Evolutionary conservation across 1,140 invertebrate species (phyloP).

Genomic region (Pseudachorutes palmiensis): DNA sequence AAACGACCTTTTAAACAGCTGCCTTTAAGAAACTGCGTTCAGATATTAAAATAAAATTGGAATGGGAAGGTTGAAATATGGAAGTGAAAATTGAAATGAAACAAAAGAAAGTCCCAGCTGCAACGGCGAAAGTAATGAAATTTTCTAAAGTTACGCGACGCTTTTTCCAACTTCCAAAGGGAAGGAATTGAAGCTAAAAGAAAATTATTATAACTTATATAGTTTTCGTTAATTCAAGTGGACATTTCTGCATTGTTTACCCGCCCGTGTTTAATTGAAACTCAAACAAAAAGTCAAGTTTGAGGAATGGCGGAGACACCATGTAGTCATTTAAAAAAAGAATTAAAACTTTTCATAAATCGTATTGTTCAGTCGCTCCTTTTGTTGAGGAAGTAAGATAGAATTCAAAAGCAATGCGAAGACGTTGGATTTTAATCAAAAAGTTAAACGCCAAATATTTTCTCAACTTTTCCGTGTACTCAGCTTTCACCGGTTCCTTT

Average conservation of each 20-base stretch:
- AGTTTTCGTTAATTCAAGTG: not conserved
- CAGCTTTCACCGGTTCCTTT: not conserved
- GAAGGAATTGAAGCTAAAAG: not conserved
- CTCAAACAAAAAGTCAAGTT: not conserved
- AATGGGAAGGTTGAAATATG: not conserved
- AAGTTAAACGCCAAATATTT: not conserved
- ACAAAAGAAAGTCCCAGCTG: not conserved
- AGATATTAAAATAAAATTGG: not conserved
- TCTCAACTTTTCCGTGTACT: too few relatives aligned
- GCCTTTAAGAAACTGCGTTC: not conserved
- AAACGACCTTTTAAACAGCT: not conserved
- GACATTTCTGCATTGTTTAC: not conserved
- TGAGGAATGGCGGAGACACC: not conserved
- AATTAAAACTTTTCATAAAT: conserved; percentile 7
- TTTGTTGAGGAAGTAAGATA: not conserved
- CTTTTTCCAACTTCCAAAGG: not conserved
- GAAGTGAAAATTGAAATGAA: not conserved
- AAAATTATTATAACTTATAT: not conserved
- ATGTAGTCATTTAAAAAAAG: not conserved
- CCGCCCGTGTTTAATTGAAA: not conserved
- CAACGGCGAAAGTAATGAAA: not conserved
- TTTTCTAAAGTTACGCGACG: not conserved
- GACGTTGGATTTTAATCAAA: conserved; percentile 8
- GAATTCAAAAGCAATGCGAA: not conserved
- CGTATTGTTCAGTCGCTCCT: not conserved